Base-by-base conservation (phyloP, 1,140 invertebrate species). In the Drosophila orena region DNA sequence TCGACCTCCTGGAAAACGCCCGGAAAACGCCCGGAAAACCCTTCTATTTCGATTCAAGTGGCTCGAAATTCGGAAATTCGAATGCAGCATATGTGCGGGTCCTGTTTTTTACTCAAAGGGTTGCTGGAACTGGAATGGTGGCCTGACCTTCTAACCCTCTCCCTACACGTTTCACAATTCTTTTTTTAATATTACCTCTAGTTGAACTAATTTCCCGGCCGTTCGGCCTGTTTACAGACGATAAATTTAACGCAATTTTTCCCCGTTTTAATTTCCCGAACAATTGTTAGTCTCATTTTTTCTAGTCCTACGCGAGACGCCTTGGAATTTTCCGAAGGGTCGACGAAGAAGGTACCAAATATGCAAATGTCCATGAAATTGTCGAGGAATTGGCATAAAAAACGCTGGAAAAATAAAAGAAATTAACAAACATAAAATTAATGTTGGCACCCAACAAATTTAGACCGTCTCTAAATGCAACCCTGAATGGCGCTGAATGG, bases 401-500 rank as follows among this genome's bases (percentile, higher is more conserved):
- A 86, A 68, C 50, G 77, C 40, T 59, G 8, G 46, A 78, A 79
- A 70, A 88, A 84, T 89, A 88, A 84, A 88, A 89, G 85, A 88
- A 88, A 88, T 88, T 88, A 88, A 88, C 84, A 88, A 88, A 89
- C 84, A 88, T 88, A 88, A 88, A 88, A 88, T 89, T 88, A 88
- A 88, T 88, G 84, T 88, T 89, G 81, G 84, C 84, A 88, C 84
- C 84, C 84, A 88, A 88, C 84, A 89, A 88, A 71, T 73, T 77
- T 60, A 35, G 27, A 47, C 40, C 17, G n/a, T 30, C 59, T 70
- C 52, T 34, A 38, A 56, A 70, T 70, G 50, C 68, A 71, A 71
- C 68, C 68, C 68, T 30, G 47, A 40, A 34, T n/a, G 17, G 7
- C 15, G n/a, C n/a, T n/a, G 20, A 30, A 35, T 17, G n/a, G n/a